Conservation (phyloP, 2,888 invertebrate species). For the Hydraecia micacea region DNA sequence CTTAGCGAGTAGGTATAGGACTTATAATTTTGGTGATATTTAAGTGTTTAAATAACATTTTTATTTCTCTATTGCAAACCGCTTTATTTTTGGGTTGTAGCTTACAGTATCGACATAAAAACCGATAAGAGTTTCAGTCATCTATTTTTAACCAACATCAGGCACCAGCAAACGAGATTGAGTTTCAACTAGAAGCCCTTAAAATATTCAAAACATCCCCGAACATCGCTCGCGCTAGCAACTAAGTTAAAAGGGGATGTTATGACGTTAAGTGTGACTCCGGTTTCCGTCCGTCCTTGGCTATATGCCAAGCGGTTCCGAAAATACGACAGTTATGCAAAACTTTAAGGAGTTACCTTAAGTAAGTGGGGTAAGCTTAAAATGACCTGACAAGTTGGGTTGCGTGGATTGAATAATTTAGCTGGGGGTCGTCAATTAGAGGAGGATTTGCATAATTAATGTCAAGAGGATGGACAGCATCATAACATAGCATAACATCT, state of each 20-base stretch:
- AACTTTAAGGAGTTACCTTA: constrained; percentile 36
- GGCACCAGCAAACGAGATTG: neutral
- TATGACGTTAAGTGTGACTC: constrained; percentile 57
- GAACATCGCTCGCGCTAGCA: constrained; percentile 16
- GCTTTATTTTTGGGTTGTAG: neutral
- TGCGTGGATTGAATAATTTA: constrained; percentile 40
- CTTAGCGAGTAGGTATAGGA: too few relatives aligned
- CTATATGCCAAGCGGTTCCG: constrained; percentile 51
- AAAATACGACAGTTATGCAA: constrained; percentile 61
- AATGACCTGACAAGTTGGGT: constrained; percentile 38
- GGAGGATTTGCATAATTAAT: constrained; percentile 17
- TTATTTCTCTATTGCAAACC: too few relatives aligned
- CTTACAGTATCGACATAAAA: neutral
- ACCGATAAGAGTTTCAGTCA: neutral
- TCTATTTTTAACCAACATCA: neutral
- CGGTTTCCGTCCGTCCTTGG: constrained; percentile 60
- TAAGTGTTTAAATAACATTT: too few relatives aligned
- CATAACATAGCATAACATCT: neutral
- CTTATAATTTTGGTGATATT: too few relatives aligned
- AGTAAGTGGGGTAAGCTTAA: constrained; percentile 33
- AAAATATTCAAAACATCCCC: constrained; percentile 44
- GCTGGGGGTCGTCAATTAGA: constrained; percentile 21
- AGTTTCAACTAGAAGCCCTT: constrained; percentile 11
- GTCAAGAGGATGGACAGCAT: neutral
- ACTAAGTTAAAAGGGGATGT: constrained; percentile 50